Evolutionary conservation across 2,113 vertebrate genomes (phyloP), one percentile per base, ranked within the genome.

Genomic region (Corythornis vintsioides): DNA sequence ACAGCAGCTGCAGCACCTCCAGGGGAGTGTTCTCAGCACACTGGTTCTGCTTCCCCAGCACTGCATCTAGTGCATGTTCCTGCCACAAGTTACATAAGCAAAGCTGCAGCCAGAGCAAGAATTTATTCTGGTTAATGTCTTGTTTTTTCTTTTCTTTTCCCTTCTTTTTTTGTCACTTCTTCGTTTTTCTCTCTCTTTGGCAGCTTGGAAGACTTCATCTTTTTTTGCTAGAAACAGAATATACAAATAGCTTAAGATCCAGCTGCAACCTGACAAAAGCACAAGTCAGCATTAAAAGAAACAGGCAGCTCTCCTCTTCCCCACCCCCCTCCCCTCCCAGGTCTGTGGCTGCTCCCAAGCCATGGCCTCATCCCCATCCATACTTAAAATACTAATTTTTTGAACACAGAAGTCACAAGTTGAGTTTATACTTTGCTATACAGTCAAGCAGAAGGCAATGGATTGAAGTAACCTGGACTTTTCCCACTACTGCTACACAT

Each of bases 111-210:
- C 84, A 85, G 65, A 95, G 79, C 29, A 72, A 78, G 79, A 83
- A 40, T 73, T 92, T 78, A 71, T n/a, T 90, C 19, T 18, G 52
- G 55, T 95, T 93, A 91, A 45, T 93, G 90, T 91, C 83, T 98
- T 94, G 98, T 95, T 98, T 99, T 98, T 93, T 97, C 97, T 89
- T 96, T 98, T 26, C 92, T 97, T 61, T 98, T 99, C 11, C 98
- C 98, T 89, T 99, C 98, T 48, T 98, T 98, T 90, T 98, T 98
- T 53, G 97, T 98, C 85, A 97, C 97, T 88, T 98, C 98, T 56
- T 97, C 98, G 3, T 95, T 96, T 97, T 98, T 98, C 94, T 98
- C 98, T 92, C 96, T 96, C 90, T 98, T 99, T 75, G 97, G 56
- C 60, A 96, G 91, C 96, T 98, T 99, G 86, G 97, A 97, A 85